Evolutionary conservation across 2,888 invertebrate genomes (phyloP).

Genomic region (Polydrusus pterygomalis): DNA sequence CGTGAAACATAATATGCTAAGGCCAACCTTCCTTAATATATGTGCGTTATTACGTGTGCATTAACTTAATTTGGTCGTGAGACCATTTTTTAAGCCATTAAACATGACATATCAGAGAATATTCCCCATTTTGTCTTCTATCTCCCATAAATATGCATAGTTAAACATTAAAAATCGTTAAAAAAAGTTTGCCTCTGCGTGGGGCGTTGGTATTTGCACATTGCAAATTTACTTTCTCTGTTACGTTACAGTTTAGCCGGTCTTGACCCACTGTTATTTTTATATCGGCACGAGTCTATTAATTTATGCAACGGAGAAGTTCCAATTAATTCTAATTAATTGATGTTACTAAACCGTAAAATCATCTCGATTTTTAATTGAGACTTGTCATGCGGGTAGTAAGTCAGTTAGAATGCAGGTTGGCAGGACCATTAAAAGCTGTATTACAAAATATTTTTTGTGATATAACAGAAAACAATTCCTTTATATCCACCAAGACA

Average conservation of each 20-base stretch:
- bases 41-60: no score
- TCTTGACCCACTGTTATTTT: conserved; percentile 21
- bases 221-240: conserved; percentile 9
- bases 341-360: not conserved
- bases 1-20: no score
- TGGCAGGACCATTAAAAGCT: no score
- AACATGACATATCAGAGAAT: not conserved
- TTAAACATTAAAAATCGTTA: not conserved
- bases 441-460: no score
- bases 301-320: conserved; percentile 17
- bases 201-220: not conserved
- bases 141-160: not conserved
- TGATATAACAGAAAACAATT: no score
- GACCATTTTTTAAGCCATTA: not conserved
- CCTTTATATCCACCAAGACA: no score
- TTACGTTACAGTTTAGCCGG: not conserved
- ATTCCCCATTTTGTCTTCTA: conserved; percentile 2
- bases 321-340: no score
- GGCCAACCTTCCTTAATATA: no score
- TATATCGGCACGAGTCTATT: conserved; percentile 15
- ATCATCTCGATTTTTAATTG: conserved; percentile 4
- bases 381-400: not conserved
- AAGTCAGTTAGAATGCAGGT: not conserved
- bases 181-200: not conserved
- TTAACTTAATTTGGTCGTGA: not conserved